Evolutionary conservation across 53 echinoderm and acorn worm genomes (phyloP), one percentile per base, ranked within the genome.

Genomic region (Paracentrotus lividus): DNA sequence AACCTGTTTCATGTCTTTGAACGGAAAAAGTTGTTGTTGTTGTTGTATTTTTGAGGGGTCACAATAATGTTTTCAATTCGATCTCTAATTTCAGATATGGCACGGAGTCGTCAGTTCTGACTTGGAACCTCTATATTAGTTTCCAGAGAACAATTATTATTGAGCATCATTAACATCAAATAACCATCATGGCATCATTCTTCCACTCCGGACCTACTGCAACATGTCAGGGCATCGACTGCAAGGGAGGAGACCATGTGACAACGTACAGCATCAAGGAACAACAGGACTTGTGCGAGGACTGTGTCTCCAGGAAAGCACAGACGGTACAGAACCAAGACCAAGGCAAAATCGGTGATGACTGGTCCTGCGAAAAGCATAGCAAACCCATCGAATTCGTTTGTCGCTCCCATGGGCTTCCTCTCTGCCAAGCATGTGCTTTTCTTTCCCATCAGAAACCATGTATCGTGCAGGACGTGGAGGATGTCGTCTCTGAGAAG

Each of bases 301-400:
- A 68, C 47, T 90, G 90, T 10, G 90, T 53, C 49, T 45, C 45
- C 1, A 68, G 32, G 1, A 90, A 90, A 52, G 75, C 49, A 2
- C 66, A 32, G 21, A 53, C 72, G 8, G 21, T 49, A 2, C 34
- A 20, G 34, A 66, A n/a, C 16, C 43, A 56, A 23, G 53, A 29
- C 0, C 34, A 20, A 23, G 89, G 13, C 16, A 24, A 56, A 23
- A 38, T 16, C 0, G 16, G 8, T 20, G 5, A 6, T 26, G 90
- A 90, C 27, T 90, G 90, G 90, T 12, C 67, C 24, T 90, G 90
- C 21, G 90, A 90, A 51, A 69, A 69, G 44, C 90, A 90, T 24
- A 29, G 47, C 32, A 90, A 90, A 72, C 69, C 43, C 7, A 53
- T 90, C 31, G 90, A 90, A 42, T 90, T 23, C 34, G 66, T 54